phyloP scores from a whole-genome alignment of 2,888 invertebrate genomes.

The Lathronympha strigana region DNA sequence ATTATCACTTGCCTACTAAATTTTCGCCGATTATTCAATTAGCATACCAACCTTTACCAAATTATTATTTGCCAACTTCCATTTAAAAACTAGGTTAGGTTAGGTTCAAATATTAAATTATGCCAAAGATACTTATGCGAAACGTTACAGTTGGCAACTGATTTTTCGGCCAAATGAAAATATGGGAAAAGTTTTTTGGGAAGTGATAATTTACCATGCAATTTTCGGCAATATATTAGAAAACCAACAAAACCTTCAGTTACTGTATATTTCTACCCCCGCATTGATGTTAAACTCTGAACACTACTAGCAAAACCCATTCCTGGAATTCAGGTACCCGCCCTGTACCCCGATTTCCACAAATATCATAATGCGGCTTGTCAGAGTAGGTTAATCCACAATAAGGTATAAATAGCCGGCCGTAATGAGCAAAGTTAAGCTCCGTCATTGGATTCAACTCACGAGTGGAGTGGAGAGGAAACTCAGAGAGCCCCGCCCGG shows the following conservation, averaged over 20 bases:
- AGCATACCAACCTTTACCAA: no score
- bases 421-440: constrained; percentile 37
- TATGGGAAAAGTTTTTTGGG: no score
- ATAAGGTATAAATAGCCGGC: constrained; percentile 33
- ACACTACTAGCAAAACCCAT: not conserved
- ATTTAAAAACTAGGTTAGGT: no score
- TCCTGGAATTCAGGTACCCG: not conserved
- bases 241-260: not conserved
- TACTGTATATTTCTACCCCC: not conserved
- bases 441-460: constrained; percentile 39
- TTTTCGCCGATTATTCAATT: no score
- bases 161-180: no score
- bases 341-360: constrained; percentile 1
- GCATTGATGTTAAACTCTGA: not conserved
- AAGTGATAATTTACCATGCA: no score
- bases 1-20: no score
- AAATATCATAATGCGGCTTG: constrained; percentile 8
- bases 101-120: no score
- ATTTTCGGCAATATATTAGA: no score
- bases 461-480: constrained; percentile 34
- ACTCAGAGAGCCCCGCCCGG: constrained; percentile 36
- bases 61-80: no score
- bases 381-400: constrained; percentile 27
- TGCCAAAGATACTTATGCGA: no score
- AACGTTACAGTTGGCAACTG: no score